phyloP scores from a whole-genome alignment of 2,113 vertebrate species.

The Burhinus bistriatus region DNA sequence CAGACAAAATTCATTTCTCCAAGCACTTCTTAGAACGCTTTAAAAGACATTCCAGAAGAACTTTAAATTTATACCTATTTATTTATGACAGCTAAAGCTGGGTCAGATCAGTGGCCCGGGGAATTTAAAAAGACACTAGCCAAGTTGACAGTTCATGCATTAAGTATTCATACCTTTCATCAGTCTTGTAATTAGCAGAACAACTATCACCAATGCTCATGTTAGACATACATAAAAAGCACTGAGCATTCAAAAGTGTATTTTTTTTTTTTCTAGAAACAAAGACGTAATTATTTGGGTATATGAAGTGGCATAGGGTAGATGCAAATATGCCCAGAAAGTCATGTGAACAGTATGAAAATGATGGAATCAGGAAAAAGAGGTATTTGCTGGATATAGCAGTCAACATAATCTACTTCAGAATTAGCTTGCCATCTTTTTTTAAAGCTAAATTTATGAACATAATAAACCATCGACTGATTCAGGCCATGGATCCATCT shows the following conservation, averaged over 20 bases:
- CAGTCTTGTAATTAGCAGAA: neutral
- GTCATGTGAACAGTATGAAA: neutral
- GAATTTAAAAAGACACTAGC: neutral
- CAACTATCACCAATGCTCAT: neutral
- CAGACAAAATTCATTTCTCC: neutral
- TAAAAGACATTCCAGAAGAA: neutral
- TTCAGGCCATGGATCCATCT: neutral
- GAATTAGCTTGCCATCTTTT: neutral
- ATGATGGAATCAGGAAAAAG: neutral
- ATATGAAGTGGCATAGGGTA: neutral
- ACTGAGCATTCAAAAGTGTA: neutral
- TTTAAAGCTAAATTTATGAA: neutral
- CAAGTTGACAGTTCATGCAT: neutral
- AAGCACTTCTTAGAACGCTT: neutral
- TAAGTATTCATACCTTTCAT: neutral
- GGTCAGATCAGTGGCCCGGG: neutral
- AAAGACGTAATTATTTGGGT: neutral
- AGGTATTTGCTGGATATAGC: neutral
- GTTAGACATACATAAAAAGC: neutral
- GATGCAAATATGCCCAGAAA: neutral
- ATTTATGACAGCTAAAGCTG: neutral
- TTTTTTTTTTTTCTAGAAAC: neutral
- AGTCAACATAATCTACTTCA: neutral
- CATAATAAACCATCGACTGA: neutral
- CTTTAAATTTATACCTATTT: neutral